These are phyloP conservation scores for Sylvia borin DNA, from an alignment of 2,797 vertebrate species.

Conservation along the genomic window DNA sequence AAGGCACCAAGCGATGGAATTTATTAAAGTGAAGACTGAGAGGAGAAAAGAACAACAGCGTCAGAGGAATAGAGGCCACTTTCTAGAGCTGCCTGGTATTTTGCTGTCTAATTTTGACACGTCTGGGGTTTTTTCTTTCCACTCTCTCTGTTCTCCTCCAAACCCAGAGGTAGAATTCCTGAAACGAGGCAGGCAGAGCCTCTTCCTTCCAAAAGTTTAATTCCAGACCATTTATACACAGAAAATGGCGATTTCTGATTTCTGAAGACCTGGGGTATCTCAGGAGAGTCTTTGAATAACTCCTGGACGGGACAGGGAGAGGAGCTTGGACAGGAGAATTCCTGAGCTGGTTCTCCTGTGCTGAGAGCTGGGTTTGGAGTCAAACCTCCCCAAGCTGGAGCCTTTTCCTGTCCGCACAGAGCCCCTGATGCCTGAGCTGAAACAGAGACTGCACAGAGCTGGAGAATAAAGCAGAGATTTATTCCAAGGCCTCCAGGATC, in stretches of 20 bases:
- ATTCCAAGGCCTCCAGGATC: neutral
- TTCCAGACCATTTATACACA: neutral
- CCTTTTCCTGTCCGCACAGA: neutral
- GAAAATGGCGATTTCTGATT: neutral
- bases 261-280: fast-evolving
- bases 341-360: neutral
- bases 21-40: neutral
- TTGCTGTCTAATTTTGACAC: neutral
- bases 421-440: neutral
- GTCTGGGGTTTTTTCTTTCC: neutral
- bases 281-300: fast-evolving
- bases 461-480: neutral
- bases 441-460: neutral
- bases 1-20: fast-evolving
- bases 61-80: neutral
- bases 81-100: neutral
- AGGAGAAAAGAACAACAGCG: neutral
- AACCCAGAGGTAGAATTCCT: neutral
- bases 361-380: neutral
- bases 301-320: neutral
- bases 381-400: neutral
- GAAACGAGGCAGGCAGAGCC: neutral
- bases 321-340: fast-evolving
- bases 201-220: fast-evolving
- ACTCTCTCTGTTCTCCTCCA: neutral